Percentiles rank a stretch among this genome's conserved stretches.
Conservation (phyloP, 2,797 vertebrate species). For the Avahi laniger region DNA sequence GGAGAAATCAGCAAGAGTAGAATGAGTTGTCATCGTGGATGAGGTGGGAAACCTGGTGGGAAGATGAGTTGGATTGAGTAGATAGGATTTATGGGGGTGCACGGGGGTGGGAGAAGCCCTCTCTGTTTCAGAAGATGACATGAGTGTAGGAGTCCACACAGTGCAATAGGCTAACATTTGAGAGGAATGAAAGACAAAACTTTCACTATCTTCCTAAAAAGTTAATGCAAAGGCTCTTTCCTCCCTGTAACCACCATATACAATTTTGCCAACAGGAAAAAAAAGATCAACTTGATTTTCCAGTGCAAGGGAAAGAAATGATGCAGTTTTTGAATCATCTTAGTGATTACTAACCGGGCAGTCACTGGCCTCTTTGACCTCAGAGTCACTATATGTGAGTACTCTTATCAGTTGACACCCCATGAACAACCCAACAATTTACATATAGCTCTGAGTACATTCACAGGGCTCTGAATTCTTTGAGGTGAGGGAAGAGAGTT, state of each 20-base stretch:
- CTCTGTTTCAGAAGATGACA: not conserved
- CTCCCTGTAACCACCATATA: not conserved
- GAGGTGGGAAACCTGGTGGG: not conserved
- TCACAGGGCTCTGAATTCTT: not conserved
- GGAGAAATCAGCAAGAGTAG: not conserved
- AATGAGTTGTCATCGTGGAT: not conserved
- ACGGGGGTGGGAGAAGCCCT: not conserved
- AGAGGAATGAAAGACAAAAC: not conserved
- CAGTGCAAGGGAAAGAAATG: not conserved
- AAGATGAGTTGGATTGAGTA: not conserved
- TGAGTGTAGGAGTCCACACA: not conserved
- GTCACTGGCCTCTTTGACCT: not conserved
- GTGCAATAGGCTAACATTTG: not conserved
- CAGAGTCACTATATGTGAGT: not conserved
- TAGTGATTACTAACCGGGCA: not conserved
- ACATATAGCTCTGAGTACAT: not conserved
- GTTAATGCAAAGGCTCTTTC: not conserved
- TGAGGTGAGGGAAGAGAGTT: not conserved
- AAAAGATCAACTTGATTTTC: not conserved
- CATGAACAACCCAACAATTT: not conserved
- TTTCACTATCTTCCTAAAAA: not conserved
- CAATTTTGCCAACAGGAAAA: not conserved
- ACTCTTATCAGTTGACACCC: not conserved
- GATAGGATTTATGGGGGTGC: not conserved
- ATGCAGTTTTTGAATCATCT: not conserved